Base-by-base conservation (phyloP, 1,140 invertebrate genomes). In the Oedothorax gibbosus region DNA sequence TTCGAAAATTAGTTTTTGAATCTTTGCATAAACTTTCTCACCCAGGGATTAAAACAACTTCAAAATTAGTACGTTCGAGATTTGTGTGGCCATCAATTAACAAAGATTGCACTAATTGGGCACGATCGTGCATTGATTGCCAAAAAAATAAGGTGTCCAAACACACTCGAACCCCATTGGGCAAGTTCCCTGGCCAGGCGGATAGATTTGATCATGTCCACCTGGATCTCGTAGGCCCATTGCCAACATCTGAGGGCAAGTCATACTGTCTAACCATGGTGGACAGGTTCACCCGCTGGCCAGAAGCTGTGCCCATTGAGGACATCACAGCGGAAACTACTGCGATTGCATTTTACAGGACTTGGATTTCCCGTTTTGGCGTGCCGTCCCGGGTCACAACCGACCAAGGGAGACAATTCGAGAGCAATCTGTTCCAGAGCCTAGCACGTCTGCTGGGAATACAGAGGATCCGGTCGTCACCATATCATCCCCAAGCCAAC, bases 11-110 rank as follows among this genome's bases (percentile, higher is more conserved):
- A 57, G 54, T 80, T 50, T 85, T 86, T 72, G 12, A 72, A 21
- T n/a, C 49, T 68, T 3, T n/a, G n/a, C 86, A 87, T 15, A 18
- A 65, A 6, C 66, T 86, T 14, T 86, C 85, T 50, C 57, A 73
- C 65, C 87, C 81, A 18, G 76, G 57, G 10, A 82, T 69, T 35
- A 14, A 50, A 9, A 21, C 82, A 20, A 56, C 20, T 35, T n/a
- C n/a, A n/a, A 54, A 62, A 76, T 62, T 76, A 76, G 9, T 62
- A 10, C n/a, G 12, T n/a, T 50, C 12, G 14, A 21, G 60, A 11
- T 80, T 80, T 57, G 18, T 80, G 12, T 80, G 77, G 77, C 53
- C 77, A 14, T 35, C n/a, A 6, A 35, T 80, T 7, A 54, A 62
- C 15, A 80, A 69, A 54, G 77, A 69, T 51, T 53, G 14, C 10